Base-by-base conservation (phyloP, 1,140 invertebrate genomes). In the Drosophila fuyamai region DNA sequence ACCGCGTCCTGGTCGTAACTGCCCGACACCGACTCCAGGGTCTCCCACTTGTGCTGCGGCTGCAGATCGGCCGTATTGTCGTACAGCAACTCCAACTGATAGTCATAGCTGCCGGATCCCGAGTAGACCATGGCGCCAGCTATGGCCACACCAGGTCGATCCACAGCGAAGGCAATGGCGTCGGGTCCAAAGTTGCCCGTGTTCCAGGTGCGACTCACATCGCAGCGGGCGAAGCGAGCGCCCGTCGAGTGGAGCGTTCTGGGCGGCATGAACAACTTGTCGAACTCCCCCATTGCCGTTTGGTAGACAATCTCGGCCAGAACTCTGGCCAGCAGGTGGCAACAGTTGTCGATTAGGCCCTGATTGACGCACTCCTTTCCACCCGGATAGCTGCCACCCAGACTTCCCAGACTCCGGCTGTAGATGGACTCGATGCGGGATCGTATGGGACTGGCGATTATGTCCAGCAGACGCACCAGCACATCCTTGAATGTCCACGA, bases 141-240 rank as follows among this genome's bases (percentile, higher is more conserved):
- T 38, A 99, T 95, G 32, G 96, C 95, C 54, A 99, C 96, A 1
- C 98, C 98, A 0, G 96, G 93, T 38, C 96, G 94, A 93, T 99
- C 98, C 7, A 99, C 98, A 14, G 96, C 95, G 88, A 99, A 99
- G 77, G 97, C 97, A 81, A 99, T 98, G 5, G 98, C 98, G 93
- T 99, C 98, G 0, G 98, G 97, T 23, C 97, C 98, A 36, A 98
- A 98, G 93, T 98, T 98, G 4, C 98, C 98, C 2, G 98, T 98
- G 86, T 99, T 99, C 98, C 98, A 99, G 2, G 97, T 97, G 41
- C 97, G 95, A 40, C 95, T 96, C 82, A 96, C 95, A 92, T 98
- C 98, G 9, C 97, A 96, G 56, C 97, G 95, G 7, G 97, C 96
- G 91, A 99, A 99, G 16, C 98, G 94, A 27, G 96, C 97, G 0